Base-by-base conservation (phyloP, 2,113 vertebrate species). In the Cyrtonyx montezumae region DNA sequence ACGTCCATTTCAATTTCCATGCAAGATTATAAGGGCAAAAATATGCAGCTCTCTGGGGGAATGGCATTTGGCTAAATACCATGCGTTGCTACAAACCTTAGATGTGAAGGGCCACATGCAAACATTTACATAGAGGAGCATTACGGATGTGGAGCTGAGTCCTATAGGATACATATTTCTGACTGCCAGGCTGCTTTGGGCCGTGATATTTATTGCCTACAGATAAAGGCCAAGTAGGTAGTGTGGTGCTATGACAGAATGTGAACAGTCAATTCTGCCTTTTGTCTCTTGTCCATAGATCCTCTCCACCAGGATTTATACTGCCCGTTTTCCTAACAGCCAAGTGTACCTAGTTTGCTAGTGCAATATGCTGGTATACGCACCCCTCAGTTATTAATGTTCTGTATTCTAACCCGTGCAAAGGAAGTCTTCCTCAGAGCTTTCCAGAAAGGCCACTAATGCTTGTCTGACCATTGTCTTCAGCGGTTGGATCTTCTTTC, bases 31-130 rank as follows among this genome's bases (percentile, higher is more conserved):
- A 80, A 92, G 76, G 85, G 70, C 63, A 94, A 85, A 93, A 95
- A 85, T 74, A 91, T 78, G 68, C 81, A 83, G 58, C 87, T 89
- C 81, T 87, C 87, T 83, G 76, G 89, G 69, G 76, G 68, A 94
- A 90, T 95, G 93, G 84, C 82, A 95, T 95, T 94, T 94, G 81
- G 43, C 73, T 91, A 90, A 92, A 95, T 94, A 92, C 79, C 87
- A 71, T 65, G 53, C 40, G 40, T 91, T 85, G 90, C 89, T 92
- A 36, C 79, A 89, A 79, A 88, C 76, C 61, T 90, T 78, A 67
- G 34, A 88, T 84, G 76, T 68, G 56, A 94, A 86, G 84, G 61
- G 69, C 84, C 1, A 5, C 78, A 45, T 84, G 78, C 89, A 90
- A 88, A 68, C 82, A 68, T 94, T 92, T 92, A 65, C 43, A 36